These are phyloP conservation scores for Clarias platycephalus DNA, from an alignment of 2,797 vertebrate genomes.

Conservation along the genomic window DNA sequence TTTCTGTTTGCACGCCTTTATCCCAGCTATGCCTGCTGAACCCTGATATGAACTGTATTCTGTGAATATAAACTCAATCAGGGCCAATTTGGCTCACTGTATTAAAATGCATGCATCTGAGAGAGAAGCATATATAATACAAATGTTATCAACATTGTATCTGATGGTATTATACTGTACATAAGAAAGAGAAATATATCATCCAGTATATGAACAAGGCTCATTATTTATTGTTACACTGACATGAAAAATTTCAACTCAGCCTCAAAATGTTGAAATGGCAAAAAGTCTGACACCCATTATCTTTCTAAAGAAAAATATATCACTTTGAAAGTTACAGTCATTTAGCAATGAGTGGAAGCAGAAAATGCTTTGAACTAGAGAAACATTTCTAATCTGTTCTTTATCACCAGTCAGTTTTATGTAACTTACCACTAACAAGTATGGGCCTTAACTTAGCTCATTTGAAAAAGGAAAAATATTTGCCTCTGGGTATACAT, in stretches of 20 bases:
- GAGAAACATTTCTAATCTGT: conserved; percentile 11
- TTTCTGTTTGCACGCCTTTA: conserved; percentile 50
- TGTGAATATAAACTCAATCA: conserved; percentile 79
- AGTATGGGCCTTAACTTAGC: neutral
- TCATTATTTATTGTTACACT: conserved; percentile 71
- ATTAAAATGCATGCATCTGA: conserved; percentile 74
- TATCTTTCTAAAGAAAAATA: conserved; percentile 3
- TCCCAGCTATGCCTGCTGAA: conserved; percentile 58
- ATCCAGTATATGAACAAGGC: conserved; percentile 69
- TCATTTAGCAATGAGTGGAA: conserved; percentile 5
- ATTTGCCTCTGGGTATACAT: neutral
- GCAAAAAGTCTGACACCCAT: conserved; percentile 3
- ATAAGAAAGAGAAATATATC: conserved; percentile 67
- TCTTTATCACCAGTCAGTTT: conserved; percentile 14
- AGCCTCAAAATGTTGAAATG: conserved; percentile 21
- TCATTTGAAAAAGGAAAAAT: neutral
- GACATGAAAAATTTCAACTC: conserved; percentile 64
- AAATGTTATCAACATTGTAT: conserved; percentile 65
- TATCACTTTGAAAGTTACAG: conserved; percentile 17
- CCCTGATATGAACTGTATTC: conserved; percentile 77
- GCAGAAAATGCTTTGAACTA: conserved; percentile 5
- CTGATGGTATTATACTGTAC: conserved; percentile 66
- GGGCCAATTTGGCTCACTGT: conserved; percentile 74
- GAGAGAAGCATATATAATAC: conserved; percentile 60
- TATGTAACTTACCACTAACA: neutral